phyloP scores from a whole-genome alignment of 1,140 invertebrate species.

The Drosophila nasuta region DNA sequence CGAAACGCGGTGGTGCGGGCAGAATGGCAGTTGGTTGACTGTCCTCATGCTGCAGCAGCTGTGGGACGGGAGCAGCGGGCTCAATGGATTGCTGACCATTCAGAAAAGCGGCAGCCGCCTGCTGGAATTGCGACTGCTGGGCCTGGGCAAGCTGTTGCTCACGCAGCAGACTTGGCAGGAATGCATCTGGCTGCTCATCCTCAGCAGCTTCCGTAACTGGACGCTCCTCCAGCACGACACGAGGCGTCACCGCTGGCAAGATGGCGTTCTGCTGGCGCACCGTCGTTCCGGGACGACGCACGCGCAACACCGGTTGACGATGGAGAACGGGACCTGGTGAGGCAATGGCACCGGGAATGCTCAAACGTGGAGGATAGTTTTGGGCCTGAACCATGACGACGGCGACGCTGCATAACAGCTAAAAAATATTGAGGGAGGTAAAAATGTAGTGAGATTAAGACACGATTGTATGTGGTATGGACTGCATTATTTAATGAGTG shows the following conservation, averaged over 20 bases:
- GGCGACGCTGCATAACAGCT: slow-evolving; percentile 67
- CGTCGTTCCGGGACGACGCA: slow-evolving; percentile 84
- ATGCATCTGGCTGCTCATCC: slow-evolving; percentile 84
- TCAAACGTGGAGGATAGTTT: slow-evolving; percentile 86
- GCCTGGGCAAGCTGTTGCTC: slow-evolving; percentile 83
- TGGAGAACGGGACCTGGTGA: slow-evolving; percentile 84
- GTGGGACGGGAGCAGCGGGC: slow-evolving; percentile 77
- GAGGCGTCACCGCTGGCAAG: slow-evolving; percentile 85
- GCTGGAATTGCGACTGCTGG: slow-evolving; percentile 85
- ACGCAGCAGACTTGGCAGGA: slow-evolving; percentile 68
- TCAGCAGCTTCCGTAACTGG: slow-evolving; percentile 87
- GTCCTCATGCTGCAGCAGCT: slow-evolving; percentile 79
- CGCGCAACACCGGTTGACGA: slow-evolving; percentile 84
- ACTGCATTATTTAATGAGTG: slow-evolving; percentile 1
- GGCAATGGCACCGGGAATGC: slow-evolving; percentile 87
- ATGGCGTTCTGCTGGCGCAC: slow-evolving; percentile 85
- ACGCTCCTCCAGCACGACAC: slow-evolving; percentile 85
- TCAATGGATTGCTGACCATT: slow-evolving; percentile 82
- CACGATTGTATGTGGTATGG: slow-evolving; percentile 20
- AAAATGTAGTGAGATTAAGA: slow-evolving; percentile 19
- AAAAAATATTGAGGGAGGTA: slow-evolving; percentile 28
- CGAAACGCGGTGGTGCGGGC: slow-evolving; percentile 84
- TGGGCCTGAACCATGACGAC: slow-evolving; percentile 79
- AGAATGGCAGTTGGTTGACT: slow-evolving; percentile 84
- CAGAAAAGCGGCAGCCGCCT: slow-evolving; percentile 73